Base-by-base conservation (phyloP, 2,888 invertebrate genomes). In the Choristoneura rosaceana region DNA sequence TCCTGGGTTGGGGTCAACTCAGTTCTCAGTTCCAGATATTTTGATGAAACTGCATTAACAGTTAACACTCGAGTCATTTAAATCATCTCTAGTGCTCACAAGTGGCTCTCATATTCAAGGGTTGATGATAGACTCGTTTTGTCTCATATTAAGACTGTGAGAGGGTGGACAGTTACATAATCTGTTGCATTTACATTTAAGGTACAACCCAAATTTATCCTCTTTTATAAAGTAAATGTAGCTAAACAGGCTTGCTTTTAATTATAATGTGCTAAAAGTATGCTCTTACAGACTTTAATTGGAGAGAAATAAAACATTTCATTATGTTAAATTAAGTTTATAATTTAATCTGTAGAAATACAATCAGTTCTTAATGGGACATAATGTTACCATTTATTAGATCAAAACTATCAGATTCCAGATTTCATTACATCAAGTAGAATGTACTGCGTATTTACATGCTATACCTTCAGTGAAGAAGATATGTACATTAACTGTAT, bases 301-400 rank as follows among this genome's bases (percentile, higher is more conserved):
- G 43, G 15, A 64, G 47, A 17, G 7, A 58, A 70, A 70, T 70
- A 70, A 63, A 63, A 65, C 70, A 58, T 12, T 43, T 65, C 15
- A 65, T 50, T 50, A 41, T 33, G 64, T 59, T 70, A 70, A 38
- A 34, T 70, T 64, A 63, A 52, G 33, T 68, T 34, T 66, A 67
- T 71, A 67, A 71, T 71, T 67, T 62, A 71, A 71, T 66, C 52
- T 45, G 25, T 69, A 66, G 60, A 61, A 52, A 66, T 65, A 70
- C 59, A 70, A 67, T 69, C 69, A 69, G 62, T 69, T 69, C 52
- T 50, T 52, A 52, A 38, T 71, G 52, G 60, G 68, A 62, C 61
- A 61, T 15, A 17, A 34, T 38, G 59, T 60, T 52, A 25, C 50
- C 25, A 66, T 65, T 65, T 25, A 47, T 69, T 17, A 15, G 12